A percentile compares a stretch with the other conserved stretches of the same genome.
phyloP scores from a whole-genome alignment of 1,140 invertebrate species.

The Drosophila pseudoananassae region DNA sequence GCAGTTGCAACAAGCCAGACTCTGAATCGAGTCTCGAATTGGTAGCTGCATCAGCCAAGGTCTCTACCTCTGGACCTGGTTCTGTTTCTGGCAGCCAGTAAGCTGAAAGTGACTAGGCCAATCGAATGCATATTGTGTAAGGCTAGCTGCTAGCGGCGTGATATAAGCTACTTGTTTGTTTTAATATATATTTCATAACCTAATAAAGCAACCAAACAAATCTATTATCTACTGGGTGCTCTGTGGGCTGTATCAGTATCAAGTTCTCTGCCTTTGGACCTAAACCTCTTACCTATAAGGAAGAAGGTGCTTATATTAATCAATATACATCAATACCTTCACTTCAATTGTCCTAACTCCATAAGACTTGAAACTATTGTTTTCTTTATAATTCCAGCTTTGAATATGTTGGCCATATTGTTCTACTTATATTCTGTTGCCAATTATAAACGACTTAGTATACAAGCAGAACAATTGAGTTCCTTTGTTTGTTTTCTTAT shows the following conservation, averaged over 20 bases:
- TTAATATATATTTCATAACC: constrained; percentile 10
- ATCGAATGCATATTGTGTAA: background rate
- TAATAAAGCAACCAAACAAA: constrained; percentile 14
- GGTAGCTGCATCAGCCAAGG: constrained; percentile 15
- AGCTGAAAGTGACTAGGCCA: constrained; percentile 6
- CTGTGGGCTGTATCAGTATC: no score
- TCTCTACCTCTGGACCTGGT: background rate
- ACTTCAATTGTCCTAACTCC: no score
- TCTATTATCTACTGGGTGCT: no score
- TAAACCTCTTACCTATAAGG: no score
- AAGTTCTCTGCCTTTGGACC: no score
- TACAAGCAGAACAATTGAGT: background rate
- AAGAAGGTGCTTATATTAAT: no score
- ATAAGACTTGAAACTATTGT: no score
- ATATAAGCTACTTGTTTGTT: background rate
- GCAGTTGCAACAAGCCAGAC: constrained; percentile 7
- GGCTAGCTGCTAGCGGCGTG: constrained; percentile 5
- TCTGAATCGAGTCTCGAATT: constrained; percentile 28
- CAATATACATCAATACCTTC: no score
- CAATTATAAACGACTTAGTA: background rate
- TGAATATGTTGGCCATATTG: no score
- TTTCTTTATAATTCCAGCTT: no score
- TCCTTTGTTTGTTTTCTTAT: background rate
- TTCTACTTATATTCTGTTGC: no score
- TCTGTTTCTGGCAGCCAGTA: constrained; percentile 1